Evolutionary conservation across 2,113 vertebrate species (phyloP), one percentile per base, ranked within the genome.

Genomic region (Strix aluco): DNA sequence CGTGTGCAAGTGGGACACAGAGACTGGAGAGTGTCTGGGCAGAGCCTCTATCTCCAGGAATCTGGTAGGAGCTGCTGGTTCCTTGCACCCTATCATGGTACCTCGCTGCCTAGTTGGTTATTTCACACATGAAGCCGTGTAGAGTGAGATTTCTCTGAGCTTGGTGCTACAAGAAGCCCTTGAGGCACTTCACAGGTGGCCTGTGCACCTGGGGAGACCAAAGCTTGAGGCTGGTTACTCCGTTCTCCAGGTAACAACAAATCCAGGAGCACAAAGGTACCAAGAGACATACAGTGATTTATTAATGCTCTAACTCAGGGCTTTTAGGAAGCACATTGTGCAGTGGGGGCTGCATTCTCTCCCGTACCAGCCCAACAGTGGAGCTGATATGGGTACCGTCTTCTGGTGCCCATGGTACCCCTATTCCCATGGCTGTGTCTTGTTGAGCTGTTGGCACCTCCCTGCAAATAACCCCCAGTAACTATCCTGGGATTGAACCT

Each of bases 1-100:
- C 14, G 95, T 99, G 94, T 98, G 99, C 90, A 98, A 99, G 96
- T 99, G 99, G 99, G 99, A 99, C 78, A 96, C 99, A 4, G 99
- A 98, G 93, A 99, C 99, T 0, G 99, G 99, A 47, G 97, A 97
- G 94, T 98, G 99, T 83, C 95, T 99, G 96, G 98, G 98, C 84
- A 99, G 97, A 97, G 98, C 97, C 2, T 96, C 98, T 15, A 98
- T 99, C 97, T 99, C 99, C 84, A 98, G 99, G 97, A 99, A 99
- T 95, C 97, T 99, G 99, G 99, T 99, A 97, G 66, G 96, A 91
- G 55, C 69, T 0, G 1, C 65, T 42, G 34, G 6, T 47, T 65
- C 54, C 49, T 40, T 46, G 13, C 9, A 9, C 34, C n/a, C 86
- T 34, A 2, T 20, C 55, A 5, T 11, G 29, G 6, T 22, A 25